Evolutionary conservation across 1,140 invertebrate genomes (phyloP), one percentile per base, ranked within the genome.

Genomic region (Lordiphosa stackelbergi): DNA sequence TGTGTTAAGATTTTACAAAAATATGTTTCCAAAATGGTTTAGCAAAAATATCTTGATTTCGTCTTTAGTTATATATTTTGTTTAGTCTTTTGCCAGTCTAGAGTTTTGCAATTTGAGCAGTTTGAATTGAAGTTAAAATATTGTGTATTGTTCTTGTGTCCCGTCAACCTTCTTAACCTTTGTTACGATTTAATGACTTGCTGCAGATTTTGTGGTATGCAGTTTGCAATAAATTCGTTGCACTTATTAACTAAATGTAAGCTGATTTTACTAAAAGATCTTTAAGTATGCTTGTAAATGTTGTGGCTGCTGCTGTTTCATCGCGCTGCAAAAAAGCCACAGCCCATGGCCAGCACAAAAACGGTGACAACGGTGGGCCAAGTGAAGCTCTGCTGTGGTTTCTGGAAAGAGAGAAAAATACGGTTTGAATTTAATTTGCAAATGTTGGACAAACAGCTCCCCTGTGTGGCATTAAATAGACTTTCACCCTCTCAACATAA

Each of bases 311-410:
- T 24, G 22, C 22, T 24, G 36, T 57, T 47, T 88, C 86, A 88
- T 85, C 86, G 86, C 43, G 86, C 81, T 43, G 85, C 86, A 55
- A 87, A 79, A 48, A 88, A 87, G 31, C 83, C 86, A 56, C 86
- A 88, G 43, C 86, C 86, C 65, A 88, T 85, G 64, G 86, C 86
- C 47, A 88, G 59, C n/a, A 88, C 83, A 28, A 88, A 74, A 9
- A 87, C 83, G 36, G 86, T 85, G 40, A 88, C 86, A 62, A 88
- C 85, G 37, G 86, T 87, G 36, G 86, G 86, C 86, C 86, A 88
- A 47, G 75, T 85, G 72, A 87, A 88, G 58, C 69, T 87, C 22
- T 78, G 74, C 13, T 74, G 74, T 19, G 73, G 69, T 51, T 85
- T 72, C 83, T 87, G 53, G 3, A 77, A 79, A 51, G 4, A 41